Base-by-base conservation (phyloP, 2,888 invertebrate species). In the Nomada ruficornis region DNA sequence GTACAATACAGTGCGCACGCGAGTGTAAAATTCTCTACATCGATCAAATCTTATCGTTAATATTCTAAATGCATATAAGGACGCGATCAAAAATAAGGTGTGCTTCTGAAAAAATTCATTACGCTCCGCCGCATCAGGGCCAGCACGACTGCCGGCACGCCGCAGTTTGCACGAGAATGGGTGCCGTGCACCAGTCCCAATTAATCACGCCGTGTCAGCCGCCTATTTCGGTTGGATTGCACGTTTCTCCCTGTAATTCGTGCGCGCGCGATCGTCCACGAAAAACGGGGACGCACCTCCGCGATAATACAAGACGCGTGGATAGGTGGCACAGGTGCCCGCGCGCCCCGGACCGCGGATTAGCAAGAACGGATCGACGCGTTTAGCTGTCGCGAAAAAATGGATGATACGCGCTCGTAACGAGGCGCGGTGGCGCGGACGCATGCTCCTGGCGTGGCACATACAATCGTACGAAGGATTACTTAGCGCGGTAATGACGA, bases 401-500 rank as follows among this genome's bases (percentile, higher is more conserved):
- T 71, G 57, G 65, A 15, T 74, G 69, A 63, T 75, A 63, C 82
- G 68, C 72, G 84, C 62, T 84, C 64, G 77, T 87, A 87, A 87
- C 87, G 85, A 87, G 85, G 80, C 74, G 76, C 82, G 62, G 75
- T 71, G 82, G 84, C 75, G 78, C 64, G 78, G 73, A 50, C 59
- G 62, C 70, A 47, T 77, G 80, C 74, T 80, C 65, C 68, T 70
- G 84, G 81, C 72, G 84, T 79, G 82, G 84, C 84, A 78, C 83
- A 78, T 77, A 73, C 81, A 82, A 55, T 85, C 84, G 81, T 84
- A 85, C 87, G 86, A 89, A 83, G 91, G 90, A 92, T 92, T 90
- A 91, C 91, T 91, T 92, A 92, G 91, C 90, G 87, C 90, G 90
- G 92, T 93, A 93, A 93, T 93, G 93, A 93, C 92, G 92, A 92